Evolutionary conservation across 2,888 invertebrate genomes (phyloP).

Genomic region (Hybos culiciformis): DNA sequence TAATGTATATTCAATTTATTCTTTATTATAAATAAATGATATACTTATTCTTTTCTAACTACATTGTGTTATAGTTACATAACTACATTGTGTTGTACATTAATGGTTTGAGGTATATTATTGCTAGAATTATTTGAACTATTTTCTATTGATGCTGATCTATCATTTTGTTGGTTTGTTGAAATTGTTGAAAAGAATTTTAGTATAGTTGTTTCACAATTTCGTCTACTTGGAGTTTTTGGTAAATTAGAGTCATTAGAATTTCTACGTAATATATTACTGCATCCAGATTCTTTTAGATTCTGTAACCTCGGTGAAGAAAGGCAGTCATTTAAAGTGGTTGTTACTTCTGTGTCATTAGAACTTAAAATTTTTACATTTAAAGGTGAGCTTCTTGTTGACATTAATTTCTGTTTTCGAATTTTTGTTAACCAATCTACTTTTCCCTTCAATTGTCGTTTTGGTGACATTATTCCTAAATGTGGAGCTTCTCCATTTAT

Average conservation of each 20-base stretch:
- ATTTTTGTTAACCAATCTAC: conserved; percentile 61
- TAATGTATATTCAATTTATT: no score
- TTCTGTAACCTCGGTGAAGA: conserved; percentile 30
- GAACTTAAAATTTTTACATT: conserved; percentile 20
- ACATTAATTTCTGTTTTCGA: conserved; percentile 40
- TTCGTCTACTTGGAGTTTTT: conserved; percentile 29
- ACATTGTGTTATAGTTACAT: no score
- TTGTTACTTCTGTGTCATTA: not conserved
- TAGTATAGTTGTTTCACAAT: conserved; percentile 32
- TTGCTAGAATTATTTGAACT: no score
- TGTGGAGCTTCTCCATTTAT: conserved; percentile 66
- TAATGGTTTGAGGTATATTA: no score
- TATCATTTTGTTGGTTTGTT: conserved; percentile 10
- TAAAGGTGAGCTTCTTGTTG: conserved; percentile 19
- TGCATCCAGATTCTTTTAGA: conserved; percentile 24
- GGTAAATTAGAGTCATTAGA: conserved; percentile 18
- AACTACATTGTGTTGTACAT: no score
- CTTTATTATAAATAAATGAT: no score
- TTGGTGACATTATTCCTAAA: conserved; percentile 51
- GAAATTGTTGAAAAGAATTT: conserved; percentile 31
- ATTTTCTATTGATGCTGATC: conserved; percentile 11
- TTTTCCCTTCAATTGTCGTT: conserved; percentile 45
- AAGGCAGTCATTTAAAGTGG: conserved; percentile 5
- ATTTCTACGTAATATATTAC: conserved; percentile 17
- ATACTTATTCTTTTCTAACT: no score